These are phyloP conservation scores for Chionoecetes opilio DNA, from an alignment of 1,140 invertebrate genomes.

Conservation along the genomic window DNA sequence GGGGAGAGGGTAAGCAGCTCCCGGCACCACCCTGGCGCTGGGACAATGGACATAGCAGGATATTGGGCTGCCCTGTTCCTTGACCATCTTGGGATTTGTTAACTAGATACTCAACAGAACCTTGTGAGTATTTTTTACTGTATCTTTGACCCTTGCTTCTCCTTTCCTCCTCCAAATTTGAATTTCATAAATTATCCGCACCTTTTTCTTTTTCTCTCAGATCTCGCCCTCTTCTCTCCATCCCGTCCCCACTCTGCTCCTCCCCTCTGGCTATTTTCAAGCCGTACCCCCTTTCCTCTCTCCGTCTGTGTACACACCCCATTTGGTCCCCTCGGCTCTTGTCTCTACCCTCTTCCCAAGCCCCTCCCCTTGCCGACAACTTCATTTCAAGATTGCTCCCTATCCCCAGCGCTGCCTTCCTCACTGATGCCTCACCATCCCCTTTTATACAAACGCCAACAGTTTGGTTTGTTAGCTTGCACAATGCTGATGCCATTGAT, in stretches of 20 bases:
- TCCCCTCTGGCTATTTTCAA: background rate
- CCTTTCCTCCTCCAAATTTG: background rate
- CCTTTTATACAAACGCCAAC: background rate
- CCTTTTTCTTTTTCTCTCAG: background rate
- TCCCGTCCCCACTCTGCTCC: background rate
- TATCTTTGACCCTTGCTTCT: background rate
- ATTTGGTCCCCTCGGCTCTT: background rate
- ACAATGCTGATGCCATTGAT: background rate
- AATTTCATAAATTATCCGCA: background rate
- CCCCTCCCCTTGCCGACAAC: slow-evolving; percentile 11
- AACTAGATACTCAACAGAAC: slow-evolving; percentile 64
- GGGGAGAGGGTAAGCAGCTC: slow-evolving; percentile 53
- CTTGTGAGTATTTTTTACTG: slow-evolving; percentile 52
- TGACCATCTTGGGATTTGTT: slow-evolving; percentile 52
- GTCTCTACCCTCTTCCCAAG: background rate
- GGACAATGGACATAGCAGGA: slow-evolving; percentile 66
- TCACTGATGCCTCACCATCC: background rate
- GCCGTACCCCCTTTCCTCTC: background rate
- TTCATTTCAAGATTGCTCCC: slow-evolving; percentile 29
- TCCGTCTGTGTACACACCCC: slow-evolving; percentile 4
- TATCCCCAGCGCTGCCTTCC: background rate
- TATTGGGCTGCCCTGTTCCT: slow-evolving; percentile 42
- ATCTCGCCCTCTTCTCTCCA: background rate
- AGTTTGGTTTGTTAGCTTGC: background rate
- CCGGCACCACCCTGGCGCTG: background rate